Percentiles rank a stretch among this genome's conserved stretches.
Conservation (phyloP, 1,140 invertebrate species). For the Cotesia typhae region DNA sequence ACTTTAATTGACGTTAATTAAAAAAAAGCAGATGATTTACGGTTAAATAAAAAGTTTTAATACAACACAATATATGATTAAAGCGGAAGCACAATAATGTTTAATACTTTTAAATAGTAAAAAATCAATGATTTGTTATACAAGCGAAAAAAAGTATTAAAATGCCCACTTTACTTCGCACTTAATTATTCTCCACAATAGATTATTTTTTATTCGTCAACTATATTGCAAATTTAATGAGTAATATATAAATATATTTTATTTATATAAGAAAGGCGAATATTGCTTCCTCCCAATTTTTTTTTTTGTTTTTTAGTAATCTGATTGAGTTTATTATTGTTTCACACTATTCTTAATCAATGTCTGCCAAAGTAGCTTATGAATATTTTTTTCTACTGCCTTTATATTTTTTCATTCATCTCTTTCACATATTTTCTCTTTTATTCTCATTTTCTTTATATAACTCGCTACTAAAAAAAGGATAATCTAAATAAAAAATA, state of each 20-base stretch:
- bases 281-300: slow-evolving; percentile 35
- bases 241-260: slow-evolving; percentile 26
- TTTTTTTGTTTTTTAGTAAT: neutral
- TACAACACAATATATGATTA: slow-evolving; percentile 29
- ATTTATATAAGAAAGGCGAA: slow-evolving; percentile 34
- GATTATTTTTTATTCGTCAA: slow-evolving; percentile 21
- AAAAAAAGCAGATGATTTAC: neutral
- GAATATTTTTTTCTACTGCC: slow-evolving; percentile 39
- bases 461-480: neutral
- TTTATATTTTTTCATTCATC: neutral
- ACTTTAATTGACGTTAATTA: too few relatives aligned
- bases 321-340: neutral
- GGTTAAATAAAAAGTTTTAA: neutral
- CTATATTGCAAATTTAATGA: slow-evolving; percentile 38
- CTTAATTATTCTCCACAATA: slow-evolving; percentile 7
- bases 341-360: slow-evolving; percentile 47
- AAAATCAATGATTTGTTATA: slow-evolving; percentile 17
- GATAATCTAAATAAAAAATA: slow-evolving; percentile 15
- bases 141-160: slow-evolving; percentile 9
- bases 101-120: slow-evolving; percentile 22
- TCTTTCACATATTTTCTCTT: neutral
- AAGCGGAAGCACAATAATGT: slow-evolving; percentile 55
- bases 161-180: slow-evolving; percentile 40
- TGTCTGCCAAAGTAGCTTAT: slow-evolving; percentile 62
- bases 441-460: neutral